Conservation (phyloP, 2,113 vertebrate genomes). For the Callionymus lyra region DNA sequence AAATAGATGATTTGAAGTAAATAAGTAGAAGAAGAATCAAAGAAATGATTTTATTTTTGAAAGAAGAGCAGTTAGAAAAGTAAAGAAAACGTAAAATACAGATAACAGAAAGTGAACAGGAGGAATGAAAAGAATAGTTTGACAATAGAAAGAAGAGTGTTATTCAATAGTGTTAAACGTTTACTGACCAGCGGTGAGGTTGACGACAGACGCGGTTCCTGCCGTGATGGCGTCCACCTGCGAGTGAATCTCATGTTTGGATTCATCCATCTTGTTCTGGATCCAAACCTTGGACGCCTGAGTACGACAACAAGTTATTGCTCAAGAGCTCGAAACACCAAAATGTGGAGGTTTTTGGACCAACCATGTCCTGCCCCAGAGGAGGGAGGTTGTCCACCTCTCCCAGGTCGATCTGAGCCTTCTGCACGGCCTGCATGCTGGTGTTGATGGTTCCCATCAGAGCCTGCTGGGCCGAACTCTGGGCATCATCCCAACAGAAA, state of each 20-base stretch:
- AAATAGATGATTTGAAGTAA: background rate
- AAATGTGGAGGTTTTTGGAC: background rate
- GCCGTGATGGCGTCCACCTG: constrained; percentile 98
- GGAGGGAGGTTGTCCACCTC: constrained; percentile 88
- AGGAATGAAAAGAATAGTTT: too few relatives aligned
- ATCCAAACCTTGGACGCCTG: constrained; percentile 96
- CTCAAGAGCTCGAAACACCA: too few relatives aligned
- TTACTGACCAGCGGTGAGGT: constrained; percentile 90
- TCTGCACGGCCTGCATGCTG: constrained; percentile 96
- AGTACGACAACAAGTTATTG: background rate
- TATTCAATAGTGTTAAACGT: too few relatives aligned
- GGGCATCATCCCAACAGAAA: constrained; percentile 13
- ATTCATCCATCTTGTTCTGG: constrained; percentile 98
- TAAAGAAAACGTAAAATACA: background rate
- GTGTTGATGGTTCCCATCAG: constrained; percentile 97
- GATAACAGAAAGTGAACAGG: background rate
- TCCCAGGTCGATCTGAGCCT: constrained; percentile 86
- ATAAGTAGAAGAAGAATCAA: background rate
- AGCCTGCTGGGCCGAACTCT: constrained; percentile 97
- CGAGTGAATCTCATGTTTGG: constrained; percentile 98
- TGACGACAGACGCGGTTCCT: constrained; percentile 95
- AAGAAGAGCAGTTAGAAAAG: background rate
- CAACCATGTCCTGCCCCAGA: constrained; percentile 92
- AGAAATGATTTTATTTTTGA: background rate
- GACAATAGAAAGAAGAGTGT: too few relatives aligned